These are phyloP conservation scores for Holothuria leucospilota DNA, from an alignment of 53 echinoderm and acorn worm genomes.

Conservation along the genomic window DNA sequence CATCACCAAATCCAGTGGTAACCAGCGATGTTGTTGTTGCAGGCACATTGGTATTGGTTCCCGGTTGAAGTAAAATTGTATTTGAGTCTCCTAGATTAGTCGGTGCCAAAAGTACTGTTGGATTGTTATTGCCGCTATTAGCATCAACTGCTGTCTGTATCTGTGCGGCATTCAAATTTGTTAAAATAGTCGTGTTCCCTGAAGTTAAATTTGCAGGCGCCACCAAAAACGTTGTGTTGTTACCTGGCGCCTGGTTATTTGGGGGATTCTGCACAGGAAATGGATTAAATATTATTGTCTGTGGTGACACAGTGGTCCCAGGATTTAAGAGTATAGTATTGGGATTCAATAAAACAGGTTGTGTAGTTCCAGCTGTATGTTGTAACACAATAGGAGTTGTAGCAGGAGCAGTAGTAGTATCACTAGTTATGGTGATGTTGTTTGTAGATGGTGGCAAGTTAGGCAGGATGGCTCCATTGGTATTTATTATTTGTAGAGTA, in stretches of 20 bases:
- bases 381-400: slow-evolving; percentile 34
- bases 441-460: slow-evolving; percentile 7
- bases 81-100: slow-evolving; percentile 27
- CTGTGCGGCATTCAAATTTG: slow-evolving; percentile 21
- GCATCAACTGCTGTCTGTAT: slow-evolving; percentile 21
- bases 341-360: slow-evolving; percentile 30
- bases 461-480: slow-evolving; percentile 17
- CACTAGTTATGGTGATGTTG: slow-evolving; percentile 28
- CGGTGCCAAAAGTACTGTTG: slow-evolving; percentile 46
- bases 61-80: slow-evolving; percentile 19
- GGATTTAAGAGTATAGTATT: slow-evolving; percentile 49
- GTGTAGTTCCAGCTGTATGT: slow-evolving; percentile 29
- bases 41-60: slow-evolving; percentile 39
- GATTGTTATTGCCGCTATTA: neutral
- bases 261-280: slow-evolving; percentile 4
- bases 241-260: slow-evolving; percentile 5
- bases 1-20: neutral
- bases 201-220: slow-evolving; percentile 34
- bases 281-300: slow-evolving; percentile 41
- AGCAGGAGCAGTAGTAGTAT: neutral
- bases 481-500: slow-evolving; percentile 34
- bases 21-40: neutral
- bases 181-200: slow-evolving; percentile 35
- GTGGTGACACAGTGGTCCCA: slow-evolving; percentile 7
- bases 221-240: slow-evolving; percentile 39